A percentile compares a stretch with the other conserved stretches of the same genome.
phyloP scores from a whole-genome alignment of 1,140 invertebrate species.

The Andrena cerasifolii region DNA sequence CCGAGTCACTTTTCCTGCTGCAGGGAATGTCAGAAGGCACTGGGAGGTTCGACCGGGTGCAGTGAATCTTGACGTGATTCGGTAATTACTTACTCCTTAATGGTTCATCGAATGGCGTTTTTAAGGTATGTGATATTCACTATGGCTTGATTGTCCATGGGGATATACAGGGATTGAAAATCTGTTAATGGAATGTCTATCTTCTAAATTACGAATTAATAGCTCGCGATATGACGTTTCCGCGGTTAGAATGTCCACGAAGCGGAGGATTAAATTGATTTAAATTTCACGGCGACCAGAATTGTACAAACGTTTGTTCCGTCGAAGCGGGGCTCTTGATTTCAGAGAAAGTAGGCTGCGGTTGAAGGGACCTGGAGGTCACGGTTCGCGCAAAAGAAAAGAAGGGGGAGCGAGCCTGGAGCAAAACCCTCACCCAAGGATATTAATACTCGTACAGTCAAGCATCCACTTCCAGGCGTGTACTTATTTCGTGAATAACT shows the following conservation, averaged over 20 bases:
- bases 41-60: no score
- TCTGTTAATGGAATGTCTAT: no score
- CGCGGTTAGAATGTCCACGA: no score
- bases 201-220: no score
- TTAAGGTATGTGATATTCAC: no score
- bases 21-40: no score
- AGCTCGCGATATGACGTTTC: no score
- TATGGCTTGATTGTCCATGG: no score
- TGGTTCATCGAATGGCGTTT: no score
- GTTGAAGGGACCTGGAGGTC: conserved; percentile 58
- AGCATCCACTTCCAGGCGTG: not conserved
- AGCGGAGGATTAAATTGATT: not conserved
- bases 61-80: no score
- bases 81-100: no score
- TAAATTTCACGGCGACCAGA: not conserved
- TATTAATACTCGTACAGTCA: conserved; percentile 24
- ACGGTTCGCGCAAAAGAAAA: conserved; percentile 31
- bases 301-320: conserved; percentile 42
- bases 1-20: not conserved
- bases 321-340: conserved; percentile 50
- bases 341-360: conserved; percentile 63
- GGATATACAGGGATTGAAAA: no score
- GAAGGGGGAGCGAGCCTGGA: conserved; percentile 3
- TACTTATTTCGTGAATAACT: not conserved
- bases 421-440: conserved; percentile 38